Percentiles rank a stretch among this genome's conserved stretches.
These are phyloP conservation scores for Calameuta idolon DNA, from an alignment of 2,888 invertebrate genomes.

Conservation along the genomic window DNA sequence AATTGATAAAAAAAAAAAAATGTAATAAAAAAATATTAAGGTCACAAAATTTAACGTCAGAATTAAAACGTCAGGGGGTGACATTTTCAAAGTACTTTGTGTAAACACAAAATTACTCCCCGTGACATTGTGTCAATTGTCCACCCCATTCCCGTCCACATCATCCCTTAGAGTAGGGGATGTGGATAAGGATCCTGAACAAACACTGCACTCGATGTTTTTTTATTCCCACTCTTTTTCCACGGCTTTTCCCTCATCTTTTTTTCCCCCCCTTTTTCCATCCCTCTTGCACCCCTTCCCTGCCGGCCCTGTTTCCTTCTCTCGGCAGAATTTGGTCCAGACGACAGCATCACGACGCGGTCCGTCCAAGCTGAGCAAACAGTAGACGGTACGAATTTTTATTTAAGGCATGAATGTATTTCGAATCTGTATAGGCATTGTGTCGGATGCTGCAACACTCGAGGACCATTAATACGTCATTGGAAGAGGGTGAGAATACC, in stretches of 20 bases:
- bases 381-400: conserved; percentile 12
- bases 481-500: not conserved
- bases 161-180: conserved; percentile 12
- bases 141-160: not conserved
- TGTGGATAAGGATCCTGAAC: conserved; percentile 23
- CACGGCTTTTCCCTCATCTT: no score
- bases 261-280: no score
- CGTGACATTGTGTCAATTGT: conserved; percentile 11
- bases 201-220: conserved; percentile 23
- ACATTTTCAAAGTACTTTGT: conserved; percentile 34
- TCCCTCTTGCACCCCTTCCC: no score
- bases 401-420: conserved; percentile 7
- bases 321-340: not conserved
- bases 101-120: conserved; percentile 42
- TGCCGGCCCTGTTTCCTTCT: not conserved
- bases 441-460: not conserved
- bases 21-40: no score
- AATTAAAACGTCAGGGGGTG: conserved; percentile 36
- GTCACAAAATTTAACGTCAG: conserved; percentile 1
- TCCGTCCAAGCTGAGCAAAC: conserved; percentile 21
- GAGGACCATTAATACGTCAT: conserved; percentile 4
- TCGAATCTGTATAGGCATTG: not conserved
- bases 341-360: conserved; percentile 8
- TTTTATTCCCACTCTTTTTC: conserved; percentile 8
- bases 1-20: no score